These are phyloP conservation scores for Drosophila azteca DNA, from an alignment of 1,140 invertebrate species.

Conservation along the genomic window DNA sequence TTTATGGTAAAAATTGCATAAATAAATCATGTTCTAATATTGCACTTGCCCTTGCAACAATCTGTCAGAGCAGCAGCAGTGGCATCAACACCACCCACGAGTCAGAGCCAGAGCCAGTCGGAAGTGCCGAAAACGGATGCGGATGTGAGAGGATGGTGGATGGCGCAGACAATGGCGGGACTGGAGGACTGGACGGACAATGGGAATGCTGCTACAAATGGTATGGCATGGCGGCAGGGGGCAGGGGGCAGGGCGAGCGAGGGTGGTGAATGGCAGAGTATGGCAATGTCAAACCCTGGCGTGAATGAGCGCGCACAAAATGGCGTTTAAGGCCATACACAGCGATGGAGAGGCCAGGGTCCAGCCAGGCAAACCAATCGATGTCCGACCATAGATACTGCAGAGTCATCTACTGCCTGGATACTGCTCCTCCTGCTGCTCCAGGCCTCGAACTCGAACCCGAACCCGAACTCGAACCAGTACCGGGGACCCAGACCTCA, in stretches of 20 bases:
- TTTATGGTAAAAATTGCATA: constrained; percentile 81
- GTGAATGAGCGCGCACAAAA: constrained; percentile 78
- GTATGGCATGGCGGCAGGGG: not conserved
- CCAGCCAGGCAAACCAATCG: constrained; percentile 64
- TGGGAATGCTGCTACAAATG: constrained; percentile 17
- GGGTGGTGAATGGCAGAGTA: not conserved
- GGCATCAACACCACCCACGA: constrained; percentile 30
- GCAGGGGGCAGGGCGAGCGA: not conserved
- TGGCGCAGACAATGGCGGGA: constrained; percentile 37
- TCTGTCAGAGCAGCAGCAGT: constrained; percentile 51
- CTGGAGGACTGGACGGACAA: constrained; percentile 35
- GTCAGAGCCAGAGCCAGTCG: constrained; percentile 2
- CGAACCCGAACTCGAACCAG: constrained; percentile 23
- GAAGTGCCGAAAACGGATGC: constrained; percentile 19
- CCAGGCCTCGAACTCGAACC: constrained; percentile 29
- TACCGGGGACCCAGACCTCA: constrained; percentile 29
- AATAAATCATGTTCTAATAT: constrained; percentile 83
- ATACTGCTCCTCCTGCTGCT: constrained; percentile 19
- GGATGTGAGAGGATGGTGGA: constrained; percentile 9
- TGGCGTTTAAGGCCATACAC: constrained; percentile 80
- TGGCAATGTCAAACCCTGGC: constrained; percentile 56
- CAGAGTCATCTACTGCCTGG: constrained; percentile 51
- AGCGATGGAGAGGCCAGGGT: constrained; percentile 39
- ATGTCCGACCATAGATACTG: constrained; percentile 70
- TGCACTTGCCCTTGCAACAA: constrained; percentile 79